Evolutionary conservation across 2,888 invertebrate genomes (phyloP).

Genomic region (Papilio protenor): DNA sequence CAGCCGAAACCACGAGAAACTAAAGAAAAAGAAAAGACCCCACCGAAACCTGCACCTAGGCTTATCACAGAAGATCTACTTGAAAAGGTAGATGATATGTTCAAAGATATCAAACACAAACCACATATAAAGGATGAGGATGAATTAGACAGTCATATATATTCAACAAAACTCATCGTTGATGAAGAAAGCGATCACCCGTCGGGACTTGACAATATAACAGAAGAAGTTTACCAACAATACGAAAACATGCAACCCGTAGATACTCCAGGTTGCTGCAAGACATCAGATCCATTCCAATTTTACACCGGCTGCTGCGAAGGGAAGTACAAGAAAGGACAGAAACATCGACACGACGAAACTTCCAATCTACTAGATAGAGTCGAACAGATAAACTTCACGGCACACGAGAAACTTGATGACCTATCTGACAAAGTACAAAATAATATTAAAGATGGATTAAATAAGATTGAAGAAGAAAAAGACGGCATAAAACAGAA

Average conservation of each 20-base stretch:
- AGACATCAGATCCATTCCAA: conserved; percentile 71
- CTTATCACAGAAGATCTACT: conserved; percentile 77
- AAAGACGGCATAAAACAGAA: conserved; percentile 71
- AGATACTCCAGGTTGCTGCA: conserved; percentile 67
- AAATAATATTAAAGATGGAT: conserved; percentile 62
- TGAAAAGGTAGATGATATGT: conserved; percentile 82
- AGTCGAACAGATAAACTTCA: conserved; percentile 75
- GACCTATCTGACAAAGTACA: conserved; percentile 64
- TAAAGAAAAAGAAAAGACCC: conserved; percentile 67
- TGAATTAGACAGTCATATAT: conserved; percentile 67
- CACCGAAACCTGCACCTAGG: conserved; percentile 77
- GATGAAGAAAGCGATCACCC: conserved; percentile 69
- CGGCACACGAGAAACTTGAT: conserved; percentile 70
- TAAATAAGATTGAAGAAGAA: conserved; percentile 68
- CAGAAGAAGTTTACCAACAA: conserved; percentile 71
- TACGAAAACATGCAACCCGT: conserved; percentile 79
- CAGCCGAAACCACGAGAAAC: conserved; percentile 65
- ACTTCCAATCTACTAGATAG: conserved; percentile 74
- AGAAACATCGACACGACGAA: conserved; percentile 76
- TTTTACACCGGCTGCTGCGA: conserved; percentile 74
- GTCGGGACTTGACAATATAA: conserved; percentile 55
- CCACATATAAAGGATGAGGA: conserved; percentile 69
- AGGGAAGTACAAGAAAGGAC: conserved; percentile 65
- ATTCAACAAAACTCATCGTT: conserved; percentile 75
- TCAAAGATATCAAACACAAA: conserved; percentile 73